A percentile compares a stretch with the other conserved stretches of the same genome.
Evolutionary conservation across 2,888 invertebrate species (phyloP).

Genomic region (Rotaria sp.): DNA sequence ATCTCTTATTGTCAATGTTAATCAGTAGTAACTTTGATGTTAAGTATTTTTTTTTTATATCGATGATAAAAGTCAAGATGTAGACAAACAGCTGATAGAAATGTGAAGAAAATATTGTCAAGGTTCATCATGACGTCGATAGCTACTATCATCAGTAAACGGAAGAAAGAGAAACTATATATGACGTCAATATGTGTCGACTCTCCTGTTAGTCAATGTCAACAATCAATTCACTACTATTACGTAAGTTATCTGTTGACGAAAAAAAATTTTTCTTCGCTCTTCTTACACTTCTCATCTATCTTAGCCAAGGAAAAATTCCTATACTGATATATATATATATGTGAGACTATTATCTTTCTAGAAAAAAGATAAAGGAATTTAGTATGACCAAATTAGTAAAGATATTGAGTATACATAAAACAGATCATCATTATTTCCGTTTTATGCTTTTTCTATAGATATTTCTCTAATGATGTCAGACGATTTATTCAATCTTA

Average conservation of each 20-base stretch:
- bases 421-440: neutral
- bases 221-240: neutral
- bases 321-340: neutral
- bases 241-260: neutral
- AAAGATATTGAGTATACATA: neutral
- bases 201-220: neutral
- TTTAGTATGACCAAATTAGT: neutral
- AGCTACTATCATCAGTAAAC: neutral
- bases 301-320: neutral
- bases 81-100: neutral
- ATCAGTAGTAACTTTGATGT: neutral
- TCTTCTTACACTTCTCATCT: neutral
- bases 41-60: neutral
- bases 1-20: neutral
- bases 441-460: neutral
- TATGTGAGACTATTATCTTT: neutral
- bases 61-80: neutral
- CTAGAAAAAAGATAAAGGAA: neutral
- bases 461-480: neutral
- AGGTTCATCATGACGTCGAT: conserved; percentile 2
- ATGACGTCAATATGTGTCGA: neutral
- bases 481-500: neutral
- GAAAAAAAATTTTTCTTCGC: neutral
- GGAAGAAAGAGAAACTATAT: neutral
- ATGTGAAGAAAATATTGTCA: neutral